These are phyloP conservation scores for Drosophila nr. fundita DNA, from an alignment of 2,888 invertebrate genomes.

Conservation along the genomic window DNA sequence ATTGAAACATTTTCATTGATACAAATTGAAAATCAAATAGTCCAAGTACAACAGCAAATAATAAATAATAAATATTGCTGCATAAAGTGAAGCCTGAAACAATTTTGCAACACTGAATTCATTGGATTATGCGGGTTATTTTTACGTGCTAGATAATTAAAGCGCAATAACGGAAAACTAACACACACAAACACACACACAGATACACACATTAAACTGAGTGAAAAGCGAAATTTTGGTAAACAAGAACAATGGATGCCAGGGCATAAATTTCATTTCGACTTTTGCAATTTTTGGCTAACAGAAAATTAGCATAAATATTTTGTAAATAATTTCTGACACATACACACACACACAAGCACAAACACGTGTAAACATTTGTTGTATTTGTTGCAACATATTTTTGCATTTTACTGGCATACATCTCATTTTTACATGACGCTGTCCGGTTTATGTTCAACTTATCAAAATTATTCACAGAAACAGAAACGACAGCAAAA, in stretches of 20 bases:
- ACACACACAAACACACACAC: constrained; percentile 2
- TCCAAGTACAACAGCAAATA: neutral
- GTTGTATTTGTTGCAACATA: constrained; percentile 23
- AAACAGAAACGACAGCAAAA: constrained; percentile 24
- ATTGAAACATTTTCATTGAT: neutral
- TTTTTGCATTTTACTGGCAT: constrained; percentile 42
- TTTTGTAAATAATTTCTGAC: constrained; percentile 58
- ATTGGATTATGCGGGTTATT: constrained; percentile 19
- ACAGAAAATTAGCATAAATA: constrained; percentile 73
- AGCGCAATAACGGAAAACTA: constrained; percentile 15
- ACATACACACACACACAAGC: constrained; percentile 20
- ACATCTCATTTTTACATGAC: constrained; percentile 42
- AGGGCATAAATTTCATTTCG: constrained; percentile 29
- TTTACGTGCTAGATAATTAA: constrained; percentile 34
- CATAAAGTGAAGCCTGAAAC: neutral
- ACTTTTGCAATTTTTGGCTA: constrained; percentile 39
- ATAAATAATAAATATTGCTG: neutral
- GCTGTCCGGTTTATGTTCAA: constrained; percentile 32
- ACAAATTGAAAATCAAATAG: neutral
- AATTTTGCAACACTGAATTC: constrained; percentile 6
- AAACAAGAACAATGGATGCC: constrained; percentile 9
- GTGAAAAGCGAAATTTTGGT: constrained; percentile 24
- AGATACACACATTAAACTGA: constrained; percentile 13
- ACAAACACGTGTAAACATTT: neutral
- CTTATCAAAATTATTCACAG: constrained; percentile 39